Conservation (phyloP, 1,140 invertebrate species). For the Drosophila lacteicornis region DNA sequence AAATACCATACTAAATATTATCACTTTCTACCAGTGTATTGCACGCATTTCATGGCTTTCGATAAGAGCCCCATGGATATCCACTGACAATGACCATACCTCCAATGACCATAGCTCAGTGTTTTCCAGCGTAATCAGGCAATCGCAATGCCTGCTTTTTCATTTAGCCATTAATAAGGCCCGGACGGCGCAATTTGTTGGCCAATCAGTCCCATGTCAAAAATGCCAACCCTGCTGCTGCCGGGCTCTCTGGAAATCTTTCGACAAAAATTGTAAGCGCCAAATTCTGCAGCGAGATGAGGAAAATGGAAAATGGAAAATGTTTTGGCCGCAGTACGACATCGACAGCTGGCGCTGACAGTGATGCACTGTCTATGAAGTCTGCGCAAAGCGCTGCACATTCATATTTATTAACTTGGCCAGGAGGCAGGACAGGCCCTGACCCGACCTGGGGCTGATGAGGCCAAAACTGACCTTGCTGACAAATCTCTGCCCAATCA, state of each 20-base stretch:
- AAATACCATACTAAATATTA: too few relatives aligned
- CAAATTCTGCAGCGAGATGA: conserved; percentile 8
- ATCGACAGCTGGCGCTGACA: conserved; percentile 44
- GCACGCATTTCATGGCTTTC: not conserved
- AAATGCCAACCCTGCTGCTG: not conserved
- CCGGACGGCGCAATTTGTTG: conserved; percentile 32
- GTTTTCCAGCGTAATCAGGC: conserved; percentile 8
- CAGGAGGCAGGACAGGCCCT: conserved; percentile 37
- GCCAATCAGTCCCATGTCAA: conserved; percentile 29
- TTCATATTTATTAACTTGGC: conserved; percentile 75
- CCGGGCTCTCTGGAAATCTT: not conserved
- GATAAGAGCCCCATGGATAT: conserved; percentile 4
- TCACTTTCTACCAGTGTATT: not conserved
- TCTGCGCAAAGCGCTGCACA: conserved; percentile 37
- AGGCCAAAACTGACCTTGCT: conserved; percentile 57
- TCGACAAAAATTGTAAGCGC: not conserved
- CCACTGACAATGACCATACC: conserved; percentile 20
- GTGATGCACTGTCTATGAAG: conserved; percentile 51
- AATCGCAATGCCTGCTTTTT: conserved; percentile 15
- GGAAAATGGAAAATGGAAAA: not conserved
- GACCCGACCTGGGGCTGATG: conserved; percentile 29
- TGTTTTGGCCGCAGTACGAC: conserved; percentile 42
- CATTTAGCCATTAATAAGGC: conserved; percentile 40
- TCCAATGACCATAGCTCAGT: conserved; percentile 9
- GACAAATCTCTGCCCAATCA: conserved; percentile 66